Percentiles rank a stretch among this genome's conserved stretches.
Conservation (phyloP, 2,888 invertebrate genomes). For the Ophioninae sp. region DNA sequence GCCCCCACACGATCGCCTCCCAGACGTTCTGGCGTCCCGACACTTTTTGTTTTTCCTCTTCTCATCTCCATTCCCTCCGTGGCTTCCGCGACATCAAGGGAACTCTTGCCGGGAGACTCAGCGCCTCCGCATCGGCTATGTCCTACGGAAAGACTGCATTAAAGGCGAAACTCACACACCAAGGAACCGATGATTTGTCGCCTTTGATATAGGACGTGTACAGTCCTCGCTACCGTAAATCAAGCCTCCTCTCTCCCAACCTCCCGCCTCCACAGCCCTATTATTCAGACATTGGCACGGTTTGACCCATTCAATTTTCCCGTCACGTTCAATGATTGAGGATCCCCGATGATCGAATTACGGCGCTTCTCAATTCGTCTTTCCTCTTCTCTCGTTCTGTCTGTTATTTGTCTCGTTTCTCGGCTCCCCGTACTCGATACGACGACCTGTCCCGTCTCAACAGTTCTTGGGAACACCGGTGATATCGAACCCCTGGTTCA, state of each 20-base stretch:
- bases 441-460: constrained; percentile 9
- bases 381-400: not conserved
- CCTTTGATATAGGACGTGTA: constrained; percentile 25
- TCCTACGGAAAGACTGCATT: constrained; percentile 10
- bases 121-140: not conserved
- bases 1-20: constrained; percentile 42
- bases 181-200: constrained; percentile 33
- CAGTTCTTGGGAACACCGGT: too few species aligned
- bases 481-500: too few species aligned
- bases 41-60: constrained; percentile 52
- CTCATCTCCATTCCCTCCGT: constrained; percentile 33
- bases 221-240: constrained; percentile 13
- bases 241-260: not conserved
- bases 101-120: not conserved
- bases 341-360: not conserved
- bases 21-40: constrained; percentile 65
- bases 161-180: constrained; percentile 5
- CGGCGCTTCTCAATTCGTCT: not conserved
- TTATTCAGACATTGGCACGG: constrained; percentile 1
- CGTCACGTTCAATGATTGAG: not conserved
- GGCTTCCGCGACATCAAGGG: constrained; percentile 8
- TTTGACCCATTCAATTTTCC: not conserved
- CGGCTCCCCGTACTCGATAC: constrained; percentile 34
- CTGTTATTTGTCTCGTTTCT: constrained; percentile 10
- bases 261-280: not conserved